Evolutionary conservation across 2,113 vertebrate species (phyloP).

Genomic region (Heptranchias perlo): DNA sequence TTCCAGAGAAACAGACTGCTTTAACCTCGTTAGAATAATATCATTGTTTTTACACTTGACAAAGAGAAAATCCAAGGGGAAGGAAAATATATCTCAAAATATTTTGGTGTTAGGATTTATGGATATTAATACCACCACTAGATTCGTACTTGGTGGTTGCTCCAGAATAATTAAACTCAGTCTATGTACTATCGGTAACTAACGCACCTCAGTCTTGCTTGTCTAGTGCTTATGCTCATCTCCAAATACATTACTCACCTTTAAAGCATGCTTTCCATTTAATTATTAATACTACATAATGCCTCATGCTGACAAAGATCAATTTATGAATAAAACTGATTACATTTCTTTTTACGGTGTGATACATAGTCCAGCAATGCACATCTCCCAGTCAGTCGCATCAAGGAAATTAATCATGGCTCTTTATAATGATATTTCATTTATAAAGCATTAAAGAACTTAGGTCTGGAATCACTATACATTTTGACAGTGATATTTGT

Average conservation of each 20-base stretch:
- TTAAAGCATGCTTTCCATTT: slow-evolving; percentile 33
- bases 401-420: slow-evolving; percentile 37
- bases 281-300: slow-evolving; percentile 38
- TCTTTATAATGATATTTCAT: slow-evolving; percentile 36
- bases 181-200: too few relatives aligned
- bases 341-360: slow-evolving; percentile 31
- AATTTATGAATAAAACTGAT: slow-evolving; percentile 38
- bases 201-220: neutral
- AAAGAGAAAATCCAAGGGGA: neutral
- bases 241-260: slow-evolving; percentile 33
- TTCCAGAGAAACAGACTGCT: neutral
- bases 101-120: neutral
- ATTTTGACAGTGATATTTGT: slow-evolving; percentile 35
- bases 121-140: neutral
- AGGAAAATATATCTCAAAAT: neutral
- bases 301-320: slow-evolving; percentile 34
- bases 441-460: slow-evolving; percentile 36
- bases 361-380: neutral
- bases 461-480: slow-evolving; percentile 23
- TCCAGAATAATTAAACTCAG: neutral
- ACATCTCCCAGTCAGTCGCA: neutral
- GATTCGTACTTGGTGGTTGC: neutral
- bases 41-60: neutral
- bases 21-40: neutral
- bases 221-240: neutral